These are phyloP conservation scores for Thunnus maccoyii DNA, from an alignment of 2,113 vertebrate genomes.

Conservation along the genomic window DNA sequence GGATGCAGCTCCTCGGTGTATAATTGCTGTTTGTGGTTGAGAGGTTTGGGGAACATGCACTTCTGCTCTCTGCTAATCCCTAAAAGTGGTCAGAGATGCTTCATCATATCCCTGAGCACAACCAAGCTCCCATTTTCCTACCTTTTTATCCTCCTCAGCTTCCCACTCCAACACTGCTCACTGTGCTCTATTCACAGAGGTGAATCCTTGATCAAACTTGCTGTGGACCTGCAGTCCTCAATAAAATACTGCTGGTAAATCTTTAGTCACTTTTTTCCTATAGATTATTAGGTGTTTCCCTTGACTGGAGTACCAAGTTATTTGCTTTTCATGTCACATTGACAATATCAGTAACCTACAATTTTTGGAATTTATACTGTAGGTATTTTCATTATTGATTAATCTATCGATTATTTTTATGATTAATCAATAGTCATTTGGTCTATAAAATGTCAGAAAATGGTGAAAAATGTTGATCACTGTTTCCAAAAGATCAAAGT, in stretches of 20 bases:
- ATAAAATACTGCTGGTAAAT: background rate
- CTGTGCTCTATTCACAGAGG: background rate
- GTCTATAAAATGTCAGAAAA: too few species aligned
- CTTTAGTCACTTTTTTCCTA: conserved; percentile 4
- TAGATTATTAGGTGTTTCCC: conserved; percentile 6
- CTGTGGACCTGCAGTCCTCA: background rate
- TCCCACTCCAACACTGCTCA: conserved; percentile 4
- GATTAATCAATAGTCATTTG: too few species aligned
- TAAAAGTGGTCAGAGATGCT: conserved; percentile 56
- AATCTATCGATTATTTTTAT: too few species aligned
- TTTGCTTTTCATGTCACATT: background rate
- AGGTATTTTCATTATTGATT: too few species aligned
- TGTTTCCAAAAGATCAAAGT: too few species aligned
- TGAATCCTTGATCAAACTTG: conserved; percentile 38
- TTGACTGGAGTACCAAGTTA: background rate
- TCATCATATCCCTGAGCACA: conserved; percentile 54
- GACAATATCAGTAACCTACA: background rate
- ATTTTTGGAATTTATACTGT: background rate
- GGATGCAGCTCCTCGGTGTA: conserved; percentile 33
- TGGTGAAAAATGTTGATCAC: too few species aligned
- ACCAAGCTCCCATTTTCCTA: background rate
- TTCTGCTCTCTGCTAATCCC: conserved; percentile 61
- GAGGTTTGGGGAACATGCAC: conserved; percentile 44
- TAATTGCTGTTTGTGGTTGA: conserved; percentile 64
- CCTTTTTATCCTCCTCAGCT: conserved; percentile 19